Conservation (phyloP, 2,888 invertebrate genomes). For the Embidobia sp. region DNA sequence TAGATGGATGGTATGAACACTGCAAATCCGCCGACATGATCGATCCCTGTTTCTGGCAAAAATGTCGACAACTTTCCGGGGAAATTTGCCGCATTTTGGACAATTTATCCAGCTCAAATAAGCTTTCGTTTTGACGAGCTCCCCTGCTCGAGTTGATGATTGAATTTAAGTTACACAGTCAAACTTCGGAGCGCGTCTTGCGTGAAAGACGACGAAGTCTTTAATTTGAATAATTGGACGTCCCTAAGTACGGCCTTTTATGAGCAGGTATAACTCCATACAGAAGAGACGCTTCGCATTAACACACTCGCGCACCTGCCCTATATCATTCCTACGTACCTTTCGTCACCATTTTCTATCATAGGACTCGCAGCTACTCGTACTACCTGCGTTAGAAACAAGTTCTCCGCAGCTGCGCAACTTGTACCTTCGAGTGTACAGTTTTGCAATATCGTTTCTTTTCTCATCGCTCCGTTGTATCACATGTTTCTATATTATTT, state of each 20-base stretch:
- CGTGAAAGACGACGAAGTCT: constrained; percentile 79
- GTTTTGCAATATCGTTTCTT: constrained; percentile 19
- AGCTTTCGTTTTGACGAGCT: not conserved
- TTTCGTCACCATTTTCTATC: constrained; percentile 68
- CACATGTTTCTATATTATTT: no score
- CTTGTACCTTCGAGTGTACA: constrained; percentile 35
- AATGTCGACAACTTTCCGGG: not conserved
- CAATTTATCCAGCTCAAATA: constrained; percentile 1
- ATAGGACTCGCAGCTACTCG: constrained; percentile 26
- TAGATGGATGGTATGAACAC: constrained; percentile 12
- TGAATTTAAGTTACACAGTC: constrained; percentile 12
- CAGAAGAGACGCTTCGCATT: constrained; percentile 59
- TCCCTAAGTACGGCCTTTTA: constrained; percentile 66
- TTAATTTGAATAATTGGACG: constrained; percentile 81
- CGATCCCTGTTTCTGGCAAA: not conserved
- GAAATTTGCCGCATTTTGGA: constrained; percentile 1
- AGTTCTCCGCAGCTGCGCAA: constrained; percentile 56
- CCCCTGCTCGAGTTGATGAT: not conserved
- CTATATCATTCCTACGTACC: constrained; percentile 72
- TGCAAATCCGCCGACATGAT: constrained; percentile 4
- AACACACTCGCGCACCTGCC: constrained; percentile 78
- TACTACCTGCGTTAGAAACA: constrained; percentile 53
- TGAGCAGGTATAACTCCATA: constrained; percentile 58
- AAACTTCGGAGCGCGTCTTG: constrained; percentile 58
- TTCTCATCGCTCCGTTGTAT: no score